Evolutionary conservation across 2,888 invertebrate genomes (phyloP), one percentile per base, ranked within the genome.

Genomic region (Heliconius ismenius): DNA sequence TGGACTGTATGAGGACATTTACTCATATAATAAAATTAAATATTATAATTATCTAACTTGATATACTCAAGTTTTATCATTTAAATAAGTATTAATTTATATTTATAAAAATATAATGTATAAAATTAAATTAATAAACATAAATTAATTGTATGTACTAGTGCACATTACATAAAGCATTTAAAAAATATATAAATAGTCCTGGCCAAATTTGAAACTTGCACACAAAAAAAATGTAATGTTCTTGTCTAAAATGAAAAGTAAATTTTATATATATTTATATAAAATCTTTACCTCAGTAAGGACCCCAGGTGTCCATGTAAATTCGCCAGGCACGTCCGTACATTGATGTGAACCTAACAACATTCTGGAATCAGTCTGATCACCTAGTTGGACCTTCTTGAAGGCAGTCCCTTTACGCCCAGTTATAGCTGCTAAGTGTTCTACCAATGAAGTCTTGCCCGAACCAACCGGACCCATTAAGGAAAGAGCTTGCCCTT

Each of bases 291-390:
- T 81, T 84, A 95, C 97, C 95, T 96, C 97, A 6, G 98, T 98
- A 75, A 99, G 91, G 73, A 98, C 97, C n/a, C 99, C 99, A 3
- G 99, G 97, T 83, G 97, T 96, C 99, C 99, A 99, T 28, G 98
- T 93, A 93, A 99, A 99, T 91, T 99, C 98, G 21, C 99, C 99
- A 0, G 99, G 99, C 72, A 99, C 95, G 87, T 99, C 99, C 0
- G 99, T 99, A 87, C 99, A 99, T 82, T 97, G 95, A 88, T 98
- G 98, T 0, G 97, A 96, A 0, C 99, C 99, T 13, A 99, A 92
- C 74, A 99, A 91, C 95, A 98, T 98, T 91, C 99, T 98, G 74
- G 98, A 97, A 88, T 99, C 99, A 3, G 98, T 98, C 91, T 99
- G 98, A 91, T 99, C 99, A 10, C 99, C 98, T 49, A 99, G 94